Evolutionary conservation across 1,140 invertebrate species (phyloP).

Genomic region (Halictus rubicundus): DNA sequence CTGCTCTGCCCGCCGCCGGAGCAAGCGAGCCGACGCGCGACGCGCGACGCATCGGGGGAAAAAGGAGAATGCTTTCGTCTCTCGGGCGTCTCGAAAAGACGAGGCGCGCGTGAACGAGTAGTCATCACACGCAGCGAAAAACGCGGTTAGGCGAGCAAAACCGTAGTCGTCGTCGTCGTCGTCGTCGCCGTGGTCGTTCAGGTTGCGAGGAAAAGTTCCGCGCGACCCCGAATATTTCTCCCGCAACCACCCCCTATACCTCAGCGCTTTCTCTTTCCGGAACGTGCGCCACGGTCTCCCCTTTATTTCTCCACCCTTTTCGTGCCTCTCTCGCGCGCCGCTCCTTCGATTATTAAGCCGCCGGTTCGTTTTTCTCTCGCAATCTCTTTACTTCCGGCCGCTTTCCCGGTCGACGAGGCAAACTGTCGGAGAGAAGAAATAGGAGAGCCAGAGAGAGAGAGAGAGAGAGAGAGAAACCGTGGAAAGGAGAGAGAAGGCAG

Average conservation of each 20-base stretch:
- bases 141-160: conserved; percentile 7
- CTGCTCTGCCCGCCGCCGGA: neutral
- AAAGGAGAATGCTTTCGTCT: too few species aligned
- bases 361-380: neutral
- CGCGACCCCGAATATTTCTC: neutral
- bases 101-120: too few species aligned
- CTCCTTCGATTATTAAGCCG: conserved; percentile 2
- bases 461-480: neutral
- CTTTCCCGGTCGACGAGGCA: neutral
- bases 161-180: neutral
- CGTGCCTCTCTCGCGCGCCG: neutral
- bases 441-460: neutral
- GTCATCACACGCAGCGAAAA: neutral
- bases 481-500: too few species aligned
- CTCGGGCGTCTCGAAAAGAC: too few species aligned
- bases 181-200: neutral
- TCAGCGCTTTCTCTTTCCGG: too few species aligned
- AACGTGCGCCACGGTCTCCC: too few species aligned
- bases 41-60: too few species aligned
- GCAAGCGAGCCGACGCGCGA: too few species aligned
- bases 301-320: neutral
- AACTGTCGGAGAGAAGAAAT: neutral
- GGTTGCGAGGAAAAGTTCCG: neutral
- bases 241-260: neutral
- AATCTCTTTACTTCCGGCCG: neutral